Evolutionary conservation across 2,888 invertebrate species (phyloP).

Genomic region (Orthonychiurus folsomi): DNA sequence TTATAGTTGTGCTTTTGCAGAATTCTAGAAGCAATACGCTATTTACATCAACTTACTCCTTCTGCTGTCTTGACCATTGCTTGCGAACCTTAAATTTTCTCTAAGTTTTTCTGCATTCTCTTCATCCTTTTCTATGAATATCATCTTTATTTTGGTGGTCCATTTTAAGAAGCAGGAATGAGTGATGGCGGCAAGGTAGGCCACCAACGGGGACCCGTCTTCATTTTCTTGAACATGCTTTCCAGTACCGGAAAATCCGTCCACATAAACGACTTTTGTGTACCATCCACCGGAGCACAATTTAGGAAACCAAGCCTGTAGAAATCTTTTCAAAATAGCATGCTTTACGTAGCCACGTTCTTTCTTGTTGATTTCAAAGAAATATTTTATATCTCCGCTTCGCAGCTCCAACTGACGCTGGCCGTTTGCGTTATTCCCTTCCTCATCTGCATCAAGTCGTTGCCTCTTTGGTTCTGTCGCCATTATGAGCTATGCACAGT

Average conservation of each 20-base stretch:
- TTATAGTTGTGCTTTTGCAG: too few species aligned
- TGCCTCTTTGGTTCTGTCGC: too few species aligned
- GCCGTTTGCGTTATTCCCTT: too few species aligned
- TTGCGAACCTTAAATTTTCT: neutral
- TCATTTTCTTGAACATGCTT: neutral
- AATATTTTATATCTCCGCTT: neutral
- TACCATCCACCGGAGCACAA: neutral
- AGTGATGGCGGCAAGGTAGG: neutral
- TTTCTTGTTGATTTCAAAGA: neutral
- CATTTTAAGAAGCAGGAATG: neutral
- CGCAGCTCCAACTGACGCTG: too few species aligned
- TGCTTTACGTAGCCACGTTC: neutral
- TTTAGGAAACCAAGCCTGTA: neutral
- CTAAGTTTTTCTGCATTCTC: neutral
- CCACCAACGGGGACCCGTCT: neutral
- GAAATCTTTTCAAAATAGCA: neutral
- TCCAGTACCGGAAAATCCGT: neutral
- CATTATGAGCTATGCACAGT: too few species aligned
- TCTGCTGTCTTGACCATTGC: too few species aligned
- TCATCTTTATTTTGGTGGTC: neutral
- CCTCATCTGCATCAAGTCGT: too few species aligned
- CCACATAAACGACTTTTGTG: neutral
- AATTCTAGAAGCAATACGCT: too few species aligned
- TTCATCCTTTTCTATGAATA: neutral
- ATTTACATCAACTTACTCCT: too few species aligned